A percentile compares a stretch with the other conserved stretches of the same genome.
Evolutionary conservation across 1,140 invertebrate genomes (phyloP).

Genomic region (Drosophila chauvacae): DNA sequence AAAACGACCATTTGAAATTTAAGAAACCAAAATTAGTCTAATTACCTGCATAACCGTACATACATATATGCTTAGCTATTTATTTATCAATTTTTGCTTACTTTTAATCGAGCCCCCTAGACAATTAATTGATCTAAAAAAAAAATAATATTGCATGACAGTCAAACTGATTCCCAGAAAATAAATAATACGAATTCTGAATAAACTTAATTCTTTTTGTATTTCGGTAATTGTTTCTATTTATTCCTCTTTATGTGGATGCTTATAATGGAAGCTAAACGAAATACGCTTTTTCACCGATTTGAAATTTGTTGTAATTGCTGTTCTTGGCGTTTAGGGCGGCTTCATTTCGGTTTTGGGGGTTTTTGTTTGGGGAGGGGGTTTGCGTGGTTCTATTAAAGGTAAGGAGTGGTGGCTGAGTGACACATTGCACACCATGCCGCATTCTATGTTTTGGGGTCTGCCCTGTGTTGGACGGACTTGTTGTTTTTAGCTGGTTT

Average conservation of each 20-base stretch:
- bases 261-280: constrained; percentile 48
- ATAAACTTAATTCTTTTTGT: constrained; percentile 6
- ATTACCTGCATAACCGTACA: neutral
- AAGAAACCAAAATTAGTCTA: neutral
- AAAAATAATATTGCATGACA: neutral
- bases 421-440: constrained; percentile 60
- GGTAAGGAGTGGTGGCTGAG: constrained; percentile 11
- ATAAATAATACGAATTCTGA: neutral
- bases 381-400: constrained; percentile 1
- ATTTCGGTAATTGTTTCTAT: too few relatives aligned
- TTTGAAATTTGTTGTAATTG: constrained; percentile 73
- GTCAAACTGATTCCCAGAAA: neutral
- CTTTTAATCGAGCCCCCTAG: too few relatives aligned
- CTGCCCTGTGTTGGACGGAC: constrained; percentile 55
- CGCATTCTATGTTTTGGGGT: constrained; percentile 33
- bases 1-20: neutral
- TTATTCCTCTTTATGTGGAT: too few relatives aligned
- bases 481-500: constrained; percentile 54
- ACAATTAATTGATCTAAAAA: neutral
- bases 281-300: constrained; percentile 66
- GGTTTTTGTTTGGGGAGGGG: constrained; percentile 5
- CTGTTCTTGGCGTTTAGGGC: constrained; percentile 70
- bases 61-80: neutral
- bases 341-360: constrained; percentile 42
- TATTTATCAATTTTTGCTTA: neutral